Percentiles rank a stretch among this genome's conserved stretches.
Evolutionary conservation across 2,888 invertebrate genomes (phyloP).

Genomic region (Orgyia antiqua): DNA sequence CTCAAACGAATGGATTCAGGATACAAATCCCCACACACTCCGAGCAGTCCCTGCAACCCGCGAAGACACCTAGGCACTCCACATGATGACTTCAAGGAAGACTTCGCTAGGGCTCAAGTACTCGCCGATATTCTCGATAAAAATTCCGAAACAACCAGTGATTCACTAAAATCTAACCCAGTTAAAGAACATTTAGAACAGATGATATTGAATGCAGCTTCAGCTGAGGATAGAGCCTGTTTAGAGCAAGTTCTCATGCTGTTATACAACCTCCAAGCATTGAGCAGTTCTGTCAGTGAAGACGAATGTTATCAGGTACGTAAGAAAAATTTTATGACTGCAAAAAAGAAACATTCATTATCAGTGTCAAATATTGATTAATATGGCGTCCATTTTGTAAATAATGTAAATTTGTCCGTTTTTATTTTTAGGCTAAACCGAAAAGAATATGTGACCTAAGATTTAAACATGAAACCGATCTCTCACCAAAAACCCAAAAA

Average conservation of each 20-base stretch:
- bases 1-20: slow-evolving; percentile 76
- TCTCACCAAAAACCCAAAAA: slow-evolving; percentile 67
- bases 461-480: slow-evolving; percentile 58
- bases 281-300: slow-evolving; percentile 75
- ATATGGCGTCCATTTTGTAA: background rate
- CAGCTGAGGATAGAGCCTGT: slow-evolving; percentile 79
- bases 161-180: slow-evolving; percentile 65
- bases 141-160: slow-evolving; percentile 62
- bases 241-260: slow-evolving; percentile 80
- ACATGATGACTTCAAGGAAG: slow-evolving; percentile 70
- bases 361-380: too few relatives aligned
- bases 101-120: slow-evolving; percentile 70
- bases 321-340: slow-evolving; percentile 7
- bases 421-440: slow-evolving; percentile 54
- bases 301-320: slow-evolving; percentile 76
- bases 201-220: slow-evolving; percentile 70
- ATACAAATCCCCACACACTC: slow-evolving; percentile 68
- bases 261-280: slow-evolving; percentile 79
- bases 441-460: slow-evolving; percentile 62
- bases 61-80: slow-evolving; percentile 53
- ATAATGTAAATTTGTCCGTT: slow-evolving; percentile 21
- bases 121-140: slow-evolving; percentile 64
- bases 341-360: background rate
- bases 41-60: slow-evolving; percentile 65
- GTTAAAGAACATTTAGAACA: slow-evolving; percentile 71